Evolutionary conservation across 2,113 vertebrate species (phyloP).

Genomic region (Circaetus cinerascens): DNA sequence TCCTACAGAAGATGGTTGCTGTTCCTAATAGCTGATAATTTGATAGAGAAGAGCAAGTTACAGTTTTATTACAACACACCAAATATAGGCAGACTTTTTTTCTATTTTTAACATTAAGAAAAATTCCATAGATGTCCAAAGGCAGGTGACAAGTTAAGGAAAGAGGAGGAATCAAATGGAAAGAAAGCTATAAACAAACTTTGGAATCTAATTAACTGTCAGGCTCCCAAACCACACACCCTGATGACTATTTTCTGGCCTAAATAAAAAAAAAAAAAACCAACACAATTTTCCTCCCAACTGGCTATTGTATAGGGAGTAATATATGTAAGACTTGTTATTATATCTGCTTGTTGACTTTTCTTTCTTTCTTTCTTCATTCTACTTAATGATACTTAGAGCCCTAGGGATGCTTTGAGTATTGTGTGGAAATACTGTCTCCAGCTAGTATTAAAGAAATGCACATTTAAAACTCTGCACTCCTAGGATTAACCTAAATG

Average conservation of each 20-base stretch:
- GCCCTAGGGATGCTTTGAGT: not conserved
- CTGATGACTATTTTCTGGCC: not conserved
- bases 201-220: not conserved
- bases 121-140: not conserved
- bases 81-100: not conserved
- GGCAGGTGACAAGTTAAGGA: not conserved
- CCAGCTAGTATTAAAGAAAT: not conserved
- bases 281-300: not conserved
- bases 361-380: not conserved
- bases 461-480: not conserved
- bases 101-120: not conserved
- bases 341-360: not conserved
- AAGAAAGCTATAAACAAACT: not conserved
- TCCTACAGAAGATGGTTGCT: not conserved
- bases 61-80: not conserved
- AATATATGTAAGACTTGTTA: not conserved
- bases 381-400: not conserved
- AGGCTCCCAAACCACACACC: not conserved
- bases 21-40: not conserved
- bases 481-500: not conserved
- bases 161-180: not conserved
- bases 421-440: not conserved
- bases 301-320: not conserved
- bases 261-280: not conserved
- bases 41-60: not conserved